phyloP scores from a whole-genome alignment of 2,113 vertebrate species.

The Dipodomys ordii region DNA sequence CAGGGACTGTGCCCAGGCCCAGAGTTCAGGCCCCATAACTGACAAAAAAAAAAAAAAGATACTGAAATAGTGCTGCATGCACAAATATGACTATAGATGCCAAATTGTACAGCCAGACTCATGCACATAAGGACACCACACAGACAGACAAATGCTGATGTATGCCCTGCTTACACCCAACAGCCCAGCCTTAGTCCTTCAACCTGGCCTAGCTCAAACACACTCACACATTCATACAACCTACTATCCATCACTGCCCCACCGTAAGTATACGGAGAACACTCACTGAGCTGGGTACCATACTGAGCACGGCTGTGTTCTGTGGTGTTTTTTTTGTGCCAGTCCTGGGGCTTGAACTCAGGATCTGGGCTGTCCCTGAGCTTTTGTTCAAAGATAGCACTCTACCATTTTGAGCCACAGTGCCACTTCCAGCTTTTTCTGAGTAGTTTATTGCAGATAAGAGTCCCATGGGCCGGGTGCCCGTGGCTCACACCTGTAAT shows the following conservation, averaged over 20 bases:
- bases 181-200: not conserved
- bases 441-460: too few relatives aligned
- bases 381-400: too few relatives aligned
- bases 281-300: not conserved
- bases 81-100: not conserved
- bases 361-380: too few relatives aligned
- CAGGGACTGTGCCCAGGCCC: too few relatives aligned
- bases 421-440: too few relatives aligned
- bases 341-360: too few relatives aligned
- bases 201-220: not conserved
- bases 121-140: not conserved
- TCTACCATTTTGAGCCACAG: too few relatives aligned
- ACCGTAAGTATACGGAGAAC: rapidly evolving
- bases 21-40: too few relatives aligned
- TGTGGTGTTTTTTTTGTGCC: too few relatives aligned
- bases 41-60: too few relatives aligned
- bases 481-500: too few relatives aligned
- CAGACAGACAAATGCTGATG: not conserved
- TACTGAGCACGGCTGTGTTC: not conserved
- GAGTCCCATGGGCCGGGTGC: too few relatives aligned
- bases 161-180: not conserved
- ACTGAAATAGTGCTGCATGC: rapidly evolving
- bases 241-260: not conserved
- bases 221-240: not conserved
- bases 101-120: rapidly evolving